These are phyloP conservation scores for Epizoanthus illoricatus DNA, from an alignment of 92 coral and sea anemone species.

Conservation along the genomic window DNA sequence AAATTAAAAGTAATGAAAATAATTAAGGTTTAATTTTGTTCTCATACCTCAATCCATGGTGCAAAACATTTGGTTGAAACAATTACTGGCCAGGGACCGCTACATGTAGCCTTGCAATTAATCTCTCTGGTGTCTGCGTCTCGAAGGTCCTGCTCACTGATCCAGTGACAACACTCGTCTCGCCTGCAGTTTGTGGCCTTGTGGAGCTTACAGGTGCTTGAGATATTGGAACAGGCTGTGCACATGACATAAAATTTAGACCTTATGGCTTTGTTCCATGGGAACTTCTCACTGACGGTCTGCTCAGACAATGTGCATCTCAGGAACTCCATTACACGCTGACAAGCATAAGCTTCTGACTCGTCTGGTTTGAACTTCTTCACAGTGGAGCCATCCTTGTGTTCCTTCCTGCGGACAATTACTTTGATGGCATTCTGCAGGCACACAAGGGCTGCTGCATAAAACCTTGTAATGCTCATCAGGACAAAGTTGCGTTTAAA, in stretches of 20 bases:
- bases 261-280: conserved; percentile 6
- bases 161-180: conserved; percentile 28
- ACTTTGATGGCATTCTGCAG: background rate
- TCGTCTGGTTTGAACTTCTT: background rate
- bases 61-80: conserved; percentile 12
- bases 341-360: conserved; percentile 7
- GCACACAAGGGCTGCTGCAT: background rate
- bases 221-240: conserved; percentile 5
- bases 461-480: background rate
- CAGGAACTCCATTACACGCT: conserved; percentile 7
- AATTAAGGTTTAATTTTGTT: background rate
- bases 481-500: background rate
- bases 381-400: background rate
- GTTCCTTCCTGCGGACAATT: background rate
- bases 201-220: background rate
- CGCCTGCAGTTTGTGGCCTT: background rate
- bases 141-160: conserved; percentile 1
- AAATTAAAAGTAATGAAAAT: background rate
- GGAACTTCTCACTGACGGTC: conserved; percentile 1
- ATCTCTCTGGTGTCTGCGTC: background rate
- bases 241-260: conserved; percentile 19
- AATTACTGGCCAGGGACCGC: background rate
- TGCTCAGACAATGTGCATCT: conserved; percentile 17
- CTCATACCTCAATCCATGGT: conserved; percentile 3
- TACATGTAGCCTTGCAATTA: background rate